Conservation (phyloP, 1,140 invertebrate genomes). For the Ceratitis capitata region DNA sequence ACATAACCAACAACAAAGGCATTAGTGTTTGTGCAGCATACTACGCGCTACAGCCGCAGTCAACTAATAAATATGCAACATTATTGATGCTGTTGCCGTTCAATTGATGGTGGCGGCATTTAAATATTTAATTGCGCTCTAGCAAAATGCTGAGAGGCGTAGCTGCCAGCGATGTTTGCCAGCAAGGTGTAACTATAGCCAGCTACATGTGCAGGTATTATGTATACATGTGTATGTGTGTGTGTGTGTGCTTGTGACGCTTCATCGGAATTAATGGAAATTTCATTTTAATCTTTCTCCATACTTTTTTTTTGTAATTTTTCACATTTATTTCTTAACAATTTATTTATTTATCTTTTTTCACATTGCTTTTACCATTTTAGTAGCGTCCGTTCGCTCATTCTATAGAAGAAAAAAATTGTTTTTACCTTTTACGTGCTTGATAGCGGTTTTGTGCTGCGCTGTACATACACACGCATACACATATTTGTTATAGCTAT, state of each 20-base stretch:
- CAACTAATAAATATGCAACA: slow-evolving; percentile 28
- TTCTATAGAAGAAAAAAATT: neutral
- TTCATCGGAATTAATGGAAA: neutral
- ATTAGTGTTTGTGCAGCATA: no score
- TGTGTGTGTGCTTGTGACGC: neutral
- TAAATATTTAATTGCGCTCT: slow-evolving; percentile 33
- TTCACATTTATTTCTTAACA: neutral
- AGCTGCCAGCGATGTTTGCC: neutral
- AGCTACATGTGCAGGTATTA: neutral
- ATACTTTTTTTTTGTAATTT: neutral
- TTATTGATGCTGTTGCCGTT: slow-evolving; percentile 30
- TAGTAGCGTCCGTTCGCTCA: neutral
- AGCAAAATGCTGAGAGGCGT: neutral
- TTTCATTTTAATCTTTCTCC: slow-evolving; percentile 14
- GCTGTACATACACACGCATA: neutral
- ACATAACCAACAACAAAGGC: neutral
- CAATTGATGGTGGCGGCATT: slow-evolving; percentile 34
- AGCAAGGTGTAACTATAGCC: no score
- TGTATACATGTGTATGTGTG: neutral
- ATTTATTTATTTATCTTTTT: neutral
- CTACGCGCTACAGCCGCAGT: neutral
- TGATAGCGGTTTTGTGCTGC: neutral
- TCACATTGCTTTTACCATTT: neutral
- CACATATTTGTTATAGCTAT: neutral
- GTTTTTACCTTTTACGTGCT: neutral